Evolutionary conservation across 1,140 invertebrate genomes (phyloP), one percentile per base, ranked within the genome.

Genomic region (Bombus breviceps): DNA sequence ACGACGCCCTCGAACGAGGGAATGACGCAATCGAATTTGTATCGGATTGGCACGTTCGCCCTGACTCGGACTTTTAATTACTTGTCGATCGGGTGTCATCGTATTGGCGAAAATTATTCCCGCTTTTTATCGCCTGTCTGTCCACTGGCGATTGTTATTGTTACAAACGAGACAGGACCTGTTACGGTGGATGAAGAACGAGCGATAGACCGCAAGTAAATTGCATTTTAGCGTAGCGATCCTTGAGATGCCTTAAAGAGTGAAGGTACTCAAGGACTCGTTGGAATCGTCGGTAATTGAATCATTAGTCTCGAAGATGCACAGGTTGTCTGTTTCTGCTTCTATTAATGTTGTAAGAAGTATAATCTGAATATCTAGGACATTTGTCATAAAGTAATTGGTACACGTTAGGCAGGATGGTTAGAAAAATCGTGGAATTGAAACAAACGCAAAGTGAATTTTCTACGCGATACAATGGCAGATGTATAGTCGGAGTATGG

Each of bases 1-100:
- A 85, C 86, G 81, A 80, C 75, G 43, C 83, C 78, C 39, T 82
- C 77, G 37, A 39, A 32, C 64, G 37, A 69, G 18, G 28, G 59
- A 77, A 89, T 90, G 85, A 84, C 81, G 89, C 88, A 74, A 90
- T 82, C 82, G 72, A 85, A 87, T 83, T 79, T 77, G 79, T 57
- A 83, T 59, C 82, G 76, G 75, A 81, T 62, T 43, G 84, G 68
- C 84, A 68, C 37, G 34, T 59, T 81, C 47, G 25, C 25, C 53
- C 71, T n/a, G 75, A 78, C 34, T 74, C 47, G 59, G 75, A 78
- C 68, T 84, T 85, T 85, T 85, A 85, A 85, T 85, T 85, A 85
- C 83, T 80, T 85, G 66, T 85, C 83, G n/a, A 41, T 41, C 83
- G 41, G 32, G 76, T 79, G 76, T 85, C 76, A 85, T 85, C 76